Evolutionary conservation across 2,113 vertebrate genomes (phyloP).

Genomic region (Malurus alboscapulatus): DNA sequence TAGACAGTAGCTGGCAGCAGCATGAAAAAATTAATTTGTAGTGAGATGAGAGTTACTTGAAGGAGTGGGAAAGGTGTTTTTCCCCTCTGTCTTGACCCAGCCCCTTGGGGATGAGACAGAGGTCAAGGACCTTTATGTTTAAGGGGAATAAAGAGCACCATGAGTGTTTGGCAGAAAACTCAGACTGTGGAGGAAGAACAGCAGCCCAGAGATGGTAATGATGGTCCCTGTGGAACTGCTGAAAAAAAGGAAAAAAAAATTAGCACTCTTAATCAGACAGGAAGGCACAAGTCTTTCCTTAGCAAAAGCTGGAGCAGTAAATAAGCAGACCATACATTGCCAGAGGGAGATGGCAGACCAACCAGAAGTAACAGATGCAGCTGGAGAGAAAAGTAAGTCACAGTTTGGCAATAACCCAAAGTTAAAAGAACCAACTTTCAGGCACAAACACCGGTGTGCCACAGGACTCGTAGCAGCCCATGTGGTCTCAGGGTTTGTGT

Average conservation of each 20-base stretch:
- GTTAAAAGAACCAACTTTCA: neutral
- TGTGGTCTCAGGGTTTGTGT: neutral
- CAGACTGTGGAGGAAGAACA: neutral
- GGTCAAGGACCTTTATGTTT: neutral
- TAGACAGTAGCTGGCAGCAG: neutral
- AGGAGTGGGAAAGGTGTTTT: neutral
- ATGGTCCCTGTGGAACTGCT: neutral
- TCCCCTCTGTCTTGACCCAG: neutral
- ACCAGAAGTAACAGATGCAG: neutral
- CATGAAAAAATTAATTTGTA: neutral
- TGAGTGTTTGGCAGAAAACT: neutral
- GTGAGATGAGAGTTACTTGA: neutral
- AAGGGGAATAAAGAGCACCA: neutral
- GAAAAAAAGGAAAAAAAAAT: neutral
- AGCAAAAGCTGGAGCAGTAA: neutral
- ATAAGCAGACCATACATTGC: neutral
- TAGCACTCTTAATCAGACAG: neutral
- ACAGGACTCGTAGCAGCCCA: neutral
- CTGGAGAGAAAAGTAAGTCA: neutral
- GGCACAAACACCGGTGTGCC: rapidly evolving
- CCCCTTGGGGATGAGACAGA: neutral
- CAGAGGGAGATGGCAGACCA: neutral
- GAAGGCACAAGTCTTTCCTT: neutral
- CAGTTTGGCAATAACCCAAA: neutral
- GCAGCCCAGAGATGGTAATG: neutral